Conservation (phyloP, 2,113 vertebrate species). For the Tragelaphus imberbis region DNA sequence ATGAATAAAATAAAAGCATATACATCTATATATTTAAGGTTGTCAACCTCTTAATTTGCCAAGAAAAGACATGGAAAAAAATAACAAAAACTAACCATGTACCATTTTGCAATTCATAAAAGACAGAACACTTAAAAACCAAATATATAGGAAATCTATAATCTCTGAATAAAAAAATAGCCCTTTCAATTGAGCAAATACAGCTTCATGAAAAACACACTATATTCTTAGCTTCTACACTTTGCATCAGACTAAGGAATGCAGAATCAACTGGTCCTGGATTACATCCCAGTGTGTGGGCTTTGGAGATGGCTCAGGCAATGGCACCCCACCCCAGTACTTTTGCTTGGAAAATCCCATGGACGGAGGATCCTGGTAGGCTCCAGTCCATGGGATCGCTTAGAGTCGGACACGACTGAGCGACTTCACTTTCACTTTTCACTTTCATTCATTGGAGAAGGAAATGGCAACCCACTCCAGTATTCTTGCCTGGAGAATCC, state of each 20-base stretch:
- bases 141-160: not conserved
- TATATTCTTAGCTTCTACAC: constrained; percentile 37
- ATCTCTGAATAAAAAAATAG: not conserved
- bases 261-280: not conserved
- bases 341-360: too few relatives aligned
- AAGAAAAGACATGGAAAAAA: constrained; percentile 7
- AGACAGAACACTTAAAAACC: constrained; percentile 2
- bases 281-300: not conserved
- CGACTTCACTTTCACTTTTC: too few relatives aligned
- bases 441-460: too few relatives aligned
- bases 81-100: not conserved
- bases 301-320: constrained; percentile 18
- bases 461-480: too few relatives aligned
- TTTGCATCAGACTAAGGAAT: constrained; percentile 9
- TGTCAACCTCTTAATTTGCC: not conserved
- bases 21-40: not conserved
- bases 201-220: constrained; percentile 16
- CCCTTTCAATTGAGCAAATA: constrained; percentile 25
- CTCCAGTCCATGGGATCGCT: too few relatives aligned
- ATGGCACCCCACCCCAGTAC: too few relatives aligned
- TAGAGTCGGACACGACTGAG: too few relatives aligned
- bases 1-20: not conserved
- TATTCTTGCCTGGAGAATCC: too few relatives aligned
- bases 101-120: not conserved
- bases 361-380: too few relatives aligned